Percentiles rank a stretch among this genome's conserved stretches.
These are phyloP conservation scores for Pristionchus arcanus DNA, from an alignment of 2,888 invertebrate species.

Conservation along the genomic window DNA sequence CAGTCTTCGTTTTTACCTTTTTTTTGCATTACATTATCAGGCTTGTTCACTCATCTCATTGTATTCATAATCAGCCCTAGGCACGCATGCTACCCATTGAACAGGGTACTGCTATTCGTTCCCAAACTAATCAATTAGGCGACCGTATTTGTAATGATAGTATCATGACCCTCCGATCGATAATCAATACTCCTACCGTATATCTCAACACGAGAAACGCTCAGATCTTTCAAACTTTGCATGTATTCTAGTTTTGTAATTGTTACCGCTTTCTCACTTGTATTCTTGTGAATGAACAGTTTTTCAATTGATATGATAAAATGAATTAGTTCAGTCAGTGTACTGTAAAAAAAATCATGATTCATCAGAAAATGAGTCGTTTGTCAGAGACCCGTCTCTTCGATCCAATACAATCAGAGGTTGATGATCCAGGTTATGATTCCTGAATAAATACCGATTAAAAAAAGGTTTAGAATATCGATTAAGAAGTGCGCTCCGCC, in stretches of 20 bases:
- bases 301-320: neutral
- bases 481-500: neutral
- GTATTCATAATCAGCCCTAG: conserved; percentile 9
- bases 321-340: neutral
- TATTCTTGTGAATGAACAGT: neutral
- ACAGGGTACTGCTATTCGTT: neutral
- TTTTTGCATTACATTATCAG: neutral
- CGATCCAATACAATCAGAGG: neutral
- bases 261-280: neutral
- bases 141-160: neutral
- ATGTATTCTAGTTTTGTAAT: neutral
- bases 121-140: neutral
- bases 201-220: neutral
- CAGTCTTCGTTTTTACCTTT: neutral
- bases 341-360: too few relatives aligned
- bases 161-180: neutral
- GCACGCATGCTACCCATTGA: neutral
- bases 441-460: neutral
- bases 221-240: conserved; percentile 2
- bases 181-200: neutral
- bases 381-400: conserved; percentile 9
- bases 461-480: neutral
- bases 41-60: neutral
- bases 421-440: neutral
- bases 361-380: neutral